Evolutionary conservation across 2,797 vertebrate genomes (phyloP), one percentile per base, ranked within the genome.

Genomic region (Eremophila alpestris): DNA sequence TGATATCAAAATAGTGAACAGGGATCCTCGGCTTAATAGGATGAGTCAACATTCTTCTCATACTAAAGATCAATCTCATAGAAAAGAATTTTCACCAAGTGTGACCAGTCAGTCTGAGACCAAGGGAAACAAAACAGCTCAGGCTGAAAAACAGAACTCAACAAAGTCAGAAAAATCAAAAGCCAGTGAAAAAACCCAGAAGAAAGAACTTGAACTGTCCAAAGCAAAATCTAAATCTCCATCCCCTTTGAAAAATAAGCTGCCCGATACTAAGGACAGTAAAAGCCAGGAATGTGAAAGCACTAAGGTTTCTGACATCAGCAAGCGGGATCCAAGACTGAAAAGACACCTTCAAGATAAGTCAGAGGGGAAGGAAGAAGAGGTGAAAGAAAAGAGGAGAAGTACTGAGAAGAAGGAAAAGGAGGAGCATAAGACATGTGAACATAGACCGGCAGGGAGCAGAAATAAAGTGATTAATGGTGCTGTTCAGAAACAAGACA

Each of bases 11-110:
- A 95, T 97, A 20, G 93, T 98, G 48, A 99, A 98, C 67, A 98
- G 99, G 95, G 99, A 99, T 97, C 99, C 99, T 56, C 98, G 99
- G 51, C 98, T 99, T 83, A 99, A 99, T 96, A 98, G 99, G 63
- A 63, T 79, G 13, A 95, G 97, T 54, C 96, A 98, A 1, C 90
- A 98, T 83, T 94, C 97, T 48, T 89, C 98, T 67, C 98, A 98
- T 77, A 62, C 96, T 95, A 99, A 99, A 98, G 99, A 99, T 78
- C 98, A 98, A 4, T 95, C 97, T 40, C 94, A 98, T 30, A 98
- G 98, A 94, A 99, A 99, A 58, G 98, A 99, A 10, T 96, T 95
- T 45, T 51, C 96, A 26, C 96, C 91, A 3, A 97, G 74, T 49
- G 71, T 95, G 2, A 63, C 68, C 20, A 94, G 67, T 77, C 95